Percentiles rank a stretch among this genome's conserved stretches.
These are phyloP conservation scores for Nyctereutes procyonoides DNA, from an alignment of 2,113 vertebrate genomes.

Conservation along the genomic window DNA sequence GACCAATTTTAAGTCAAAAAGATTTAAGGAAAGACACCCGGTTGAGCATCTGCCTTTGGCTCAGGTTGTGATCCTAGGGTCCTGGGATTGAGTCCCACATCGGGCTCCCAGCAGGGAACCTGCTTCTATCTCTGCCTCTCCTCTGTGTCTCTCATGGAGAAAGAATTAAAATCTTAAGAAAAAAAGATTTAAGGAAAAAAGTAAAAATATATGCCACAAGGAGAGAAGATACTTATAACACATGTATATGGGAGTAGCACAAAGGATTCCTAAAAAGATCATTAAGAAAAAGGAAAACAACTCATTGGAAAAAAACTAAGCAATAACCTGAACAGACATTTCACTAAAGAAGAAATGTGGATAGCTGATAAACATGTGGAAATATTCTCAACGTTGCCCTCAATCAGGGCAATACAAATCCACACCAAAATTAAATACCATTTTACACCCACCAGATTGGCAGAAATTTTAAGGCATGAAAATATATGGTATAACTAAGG, in stretches of 20 bases:
- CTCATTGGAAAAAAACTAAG: background rate
- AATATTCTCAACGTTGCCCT: conserved; percentile 2
- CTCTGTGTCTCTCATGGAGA: too few relatives aligned
- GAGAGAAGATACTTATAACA: background rate
- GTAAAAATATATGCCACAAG: background rate
- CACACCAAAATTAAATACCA: conserved; percentile 57
- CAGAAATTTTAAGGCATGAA: conserved; percentile 54
- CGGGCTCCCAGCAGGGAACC: too few relatives aligned
- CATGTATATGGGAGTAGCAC: background rate
- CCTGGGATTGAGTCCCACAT: too few relatives aligned
- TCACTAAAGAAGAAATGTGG: conserved; percentile 15
- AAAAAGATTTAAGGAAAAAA: background rate
- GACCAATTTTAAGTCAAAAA: background rate
- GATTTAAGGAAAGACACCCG: background rate
- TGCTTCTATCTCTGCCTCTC: too few relatives aligned
- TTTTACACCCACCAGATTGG: conserved; percentile 43
- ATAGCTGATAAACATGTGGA: conserved; percentile 46
- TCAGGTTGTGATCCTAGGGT: too few relatives aligned
- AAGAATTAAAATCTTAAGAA: background rate
- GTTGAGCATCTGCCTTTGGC: too few relatives aligned
- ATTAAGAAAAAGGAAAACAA: conserved; percentile 10
- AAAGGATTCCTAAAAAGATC: background rate
- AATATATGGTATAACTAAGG: conserved; percentile 5
- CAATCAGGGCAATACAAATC: conserved; percentile 61
- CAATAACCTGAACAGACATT: background rate